Evolutionary conservation across 1,140 invertebrate species (phyloP).

Genomic region (Drosophila baimaii): DNA sequence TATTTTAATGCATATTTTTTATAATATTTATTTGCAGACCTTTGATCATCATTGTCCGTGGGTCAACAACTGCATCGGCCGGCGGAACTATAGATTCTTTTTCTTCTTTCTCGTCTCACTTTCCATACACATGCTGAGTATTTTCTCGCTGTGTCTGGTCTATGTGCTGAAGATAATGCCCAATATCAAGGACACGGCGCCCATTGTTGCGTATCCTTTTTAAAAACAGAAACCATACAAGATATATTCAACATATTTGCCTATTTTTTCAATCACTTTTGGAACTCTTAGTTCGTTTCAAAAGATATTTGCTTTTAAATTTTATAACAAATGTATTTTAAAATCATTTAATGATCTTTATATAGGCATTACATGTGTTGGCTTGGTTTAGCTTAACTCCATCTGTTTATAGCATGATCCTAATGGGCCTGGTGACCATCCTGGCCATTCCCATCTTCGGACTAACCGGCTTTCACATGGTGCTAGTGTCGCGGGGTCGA

Average conservation of each 20-base stretch:
- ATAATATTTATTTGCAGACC: constrained; percentile 88
- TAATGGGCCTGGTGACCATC: constrained; percentile 95
- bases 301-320: neutral
- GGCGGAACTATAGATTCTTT: constrained; percentile 99
- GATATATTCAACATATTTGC: neutral
- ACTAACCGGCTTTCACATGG: constrained; percentile 98
- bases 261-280: neutral
- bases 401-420: constrained; percentile 89
- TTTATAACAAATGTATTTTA: too few species aligned
- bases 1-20: neutral
- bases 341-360: too few species aligned
- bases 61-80: constrained; percentile 99
- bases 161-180: constrained; percentile 95
- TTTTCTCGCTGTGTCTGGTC: constrained; percentile 96
- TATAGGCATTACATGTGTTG: neutral
- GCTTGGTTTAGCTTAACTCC: constrained; percentile 85
- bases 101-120: constrained; percentile 99
- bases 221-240: constrained; percentile 9
- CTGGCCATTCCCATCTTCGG: constrained; percentile 98
- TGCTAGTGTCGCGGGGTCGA: constrained; percentile 97
- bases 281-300: too few species aligned
- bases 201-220: constrained; percentile 93
- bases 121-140: constrained; percentile 98
- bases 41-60: constrained; percentile 99
- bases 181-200: constrained; percentile 90